Percentiles rank a stretch among this genome's conserved stretches.
phyloP scores from a whole-genome alignment of 2,888 invertebrate species.

The Orthosia gracilis region DNA sequence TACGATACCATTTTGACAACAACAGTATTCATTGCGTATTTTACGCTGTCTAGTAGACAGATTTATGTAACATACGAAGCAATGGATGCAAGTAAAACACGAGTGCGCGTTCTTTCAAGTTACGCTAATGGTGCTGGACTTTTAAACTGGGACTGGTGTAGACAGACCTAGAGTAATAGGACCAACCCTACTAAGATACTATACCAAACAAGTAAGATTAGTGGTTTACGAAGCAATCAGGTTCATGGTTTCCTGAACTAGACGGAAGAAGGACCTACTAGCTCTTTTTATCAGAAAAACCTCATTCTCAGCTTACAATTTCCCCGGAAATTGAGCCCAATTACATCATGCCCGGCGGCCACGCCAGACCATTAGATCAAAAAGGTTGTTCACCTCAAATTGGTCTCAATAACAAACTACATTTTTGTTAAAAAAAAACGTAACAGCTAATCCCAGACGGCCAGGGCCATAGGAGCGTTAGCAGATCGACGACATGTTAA shows the following conservation, averaged over 20 bases:
- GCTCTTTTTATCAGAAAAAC: conserved; percentile 8
- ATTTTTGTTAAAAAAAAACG: background rate
- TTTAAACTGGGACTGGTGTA: background rate
- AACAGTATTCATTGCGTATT: no score
- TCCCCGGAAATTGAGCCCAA: conserved; percentile 33
- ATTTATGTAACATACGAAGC: no score
- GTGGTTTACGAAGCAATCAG: background rate
- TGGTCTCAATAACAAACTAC: background rate
- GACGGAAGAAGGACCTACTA: background rate
- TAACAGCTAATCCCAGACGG: no score
- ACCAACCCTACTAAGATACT: background rate
- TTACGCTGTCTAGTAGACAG: no score
- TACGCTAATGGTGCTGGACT: no score
- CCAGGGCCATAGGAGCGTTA: no score
- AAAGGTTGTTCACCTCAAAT: conserved; percentile 6
- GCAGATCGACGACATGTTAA: no score
- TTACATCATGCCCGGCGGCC: conserved; percentile 12
- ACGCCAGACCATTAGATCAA: conserved; percentile 16
- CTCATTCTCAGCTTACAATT: conserved; percentile 13
- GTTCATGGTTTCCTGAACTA: background rate
- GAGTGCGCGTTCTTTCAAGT: no score
- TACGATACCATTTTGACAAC: no score
- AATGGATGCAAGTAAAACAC: no score
- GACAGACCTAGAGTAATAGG: background rate
- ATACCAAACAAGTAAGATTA: background rate